Percentiles rank a stretch among this genome's conserved stretches.
These are phyloP conservation scores for Fukomys damarensis DNA, from an alignment of 2,113 vertebrate genomes.

Conservation along the genomic window DNA sequence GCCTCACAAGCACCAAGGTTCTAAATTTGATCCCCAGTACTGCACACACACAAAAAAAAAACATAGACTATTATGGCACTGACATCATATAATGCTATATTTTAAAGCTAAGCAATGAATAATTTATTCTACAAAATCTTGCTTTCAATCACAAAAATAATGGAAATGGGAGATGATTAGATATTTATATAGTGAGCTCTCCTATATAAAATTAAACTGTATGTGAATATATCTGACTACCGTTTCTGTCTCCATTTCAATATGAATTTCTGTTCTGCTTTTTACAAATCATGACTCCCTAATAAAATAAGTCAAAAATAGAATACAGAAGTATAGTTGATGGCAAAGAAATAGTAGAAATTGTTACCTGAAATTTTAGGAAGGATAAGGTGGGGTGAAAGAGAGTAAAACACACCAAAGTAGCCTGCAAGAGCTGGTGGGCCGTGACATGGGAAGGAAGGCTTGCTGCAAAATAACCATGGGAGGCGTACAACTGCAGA, in stretches of 20 bases:
- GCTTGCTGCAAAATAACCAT: background rate
- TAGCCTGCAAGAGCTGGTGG: background rate
- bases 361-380: background rate
- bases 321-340: background rate
- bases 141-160: conserved; percentile 48
- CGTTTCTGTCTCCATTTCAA: conserved; percentile 46
- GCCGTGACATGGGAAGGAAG: background rate
- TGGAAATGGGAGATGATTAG: background rate
- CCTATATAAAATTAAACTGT: background rate
- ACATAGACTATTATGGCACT: background rate
- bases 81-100: background rate
- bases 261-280: conserved; percentile 29
- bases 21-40: too few relatives aligned
- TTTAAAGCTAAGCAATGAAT: conserved; percentile 37
- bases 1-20: too few relatives aligned
- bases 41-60: too few relatives aligned
- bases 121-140: conserved; percentile 46
- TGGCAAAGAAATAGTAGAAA: background rate
- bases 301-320: conserved; percentile 18
- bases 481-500: background rate
- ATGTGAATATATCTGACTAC: background rate
- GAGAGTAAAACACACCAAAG: background rate
- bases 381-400: background rate
- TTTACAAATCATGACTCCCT: conserved; percentile 26
- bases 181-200: background rate